Evolutionary conservation across 2,113 vertebrate species (phyloP), one percentile per base, ranked within the genome.

Genomic region (Kobus ellipsiprymnus): DNA sequence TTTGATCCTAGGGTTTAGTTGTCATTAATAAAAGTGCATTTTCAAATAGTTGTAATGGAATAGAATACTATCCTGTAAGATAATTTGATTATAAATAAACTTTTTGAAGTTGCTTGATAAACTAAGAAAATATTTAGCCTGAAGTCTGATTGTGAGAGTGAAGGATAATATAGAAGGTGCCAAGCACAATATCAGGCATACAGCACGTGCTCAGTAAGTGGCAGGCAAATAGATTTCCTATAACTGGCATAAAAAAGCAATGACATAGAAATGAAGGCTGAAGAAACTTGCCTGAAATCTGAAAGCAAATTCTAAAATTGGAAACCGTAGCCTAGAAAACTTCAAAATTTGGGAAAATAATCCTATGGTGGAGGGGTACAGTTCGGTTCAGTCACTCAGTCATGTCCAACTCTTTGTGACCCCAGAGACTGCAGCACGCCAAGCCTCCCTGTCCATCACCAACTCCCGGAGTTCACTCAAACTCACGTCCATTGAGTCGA

Each of bases 41-140:
- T 94, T 82, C 46, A 93, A 81, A 67, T 91, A 81, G 60, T 5
- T 59, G 6, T 60, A 62, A 64, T 67, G 67, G 25, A 50, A 57
- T 87, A 59, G 2, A 29, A 74, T 71, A 89, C 67, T 78, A 36
- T 1, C 1, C 14, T 25, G 7, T n/a, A 3, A 19, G 14, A 85
- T 15, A 7, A 54, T 50, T 82, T 91, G 46, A 33, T 94, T 94
- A 55, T 16, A 93, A 96, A 57, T 80, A n/a, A 27, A 93, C 19
- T 83, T 57, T 60, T 90, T 93, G 25, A 36, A 82, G 83, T 89
- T 94, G 3, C 29, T 82, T 95, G 44, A 77, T 85, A 86, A 86
- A 17, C 3, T 46, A 81, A 91, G 46, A 50, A 83, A 90, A 74
- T 50, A 57, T 88, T 84, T 60, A 62, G 30, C 17, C 40, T 60